Evolutionary conservation across 2,113 vertebrate species (phyloP).

Genomic region (Procavia capensis): DNA sequence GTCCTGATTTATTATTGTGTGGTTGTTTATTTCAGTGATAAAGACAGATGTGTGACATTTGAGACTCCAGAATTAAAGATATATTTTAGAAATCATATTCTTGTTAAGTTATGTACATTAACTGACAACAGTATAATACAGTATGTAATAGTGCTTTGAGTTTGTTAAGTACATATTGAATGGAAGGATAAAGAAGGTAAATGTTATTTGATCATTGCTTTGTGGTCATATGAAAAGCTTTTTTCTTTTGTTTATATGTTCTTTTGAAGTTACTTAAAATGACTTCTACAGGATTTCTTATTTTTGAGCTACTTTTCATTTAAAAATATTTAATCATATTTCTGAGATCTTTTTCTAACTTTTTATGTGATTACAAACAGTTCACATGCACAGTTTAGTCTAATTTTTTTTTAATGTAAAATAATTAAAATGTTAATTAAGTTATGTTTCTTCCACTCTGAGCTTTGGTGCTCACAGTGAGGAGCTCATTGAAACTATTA

Average conservation of each 20-base stretch:
- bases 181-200: background rate
- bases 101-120: background rate
- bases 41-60: background rate
- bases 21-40: background rate
- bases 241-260: background rate
- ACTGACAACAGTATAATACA: background rate
- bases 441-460: background rate
- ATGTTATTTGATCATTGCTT: conserved; percentile 25
- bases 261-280: background rate
- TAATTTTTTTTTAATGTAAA: background rate
- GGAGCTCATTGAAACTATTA: background rate
- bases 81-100: background rate
- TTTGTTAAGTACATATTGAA: background rate
- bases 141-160: background rate
- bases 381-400: background rate
- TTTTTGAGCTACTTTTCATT: background rate
- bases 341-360: background rate
- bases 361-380: background rate
- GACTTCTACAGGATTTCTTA: background rate
- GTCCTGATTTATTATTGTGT: background rate
- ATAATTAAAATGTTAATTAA: background rate
- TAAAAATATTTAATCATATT: background rate
- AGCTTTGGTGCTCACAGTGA: background rate
- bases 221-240: background rate
- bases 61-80: background rate